Conservation (phyloP, 1,140 invertebrate species). For the Paracyclopina nana region DNA sequence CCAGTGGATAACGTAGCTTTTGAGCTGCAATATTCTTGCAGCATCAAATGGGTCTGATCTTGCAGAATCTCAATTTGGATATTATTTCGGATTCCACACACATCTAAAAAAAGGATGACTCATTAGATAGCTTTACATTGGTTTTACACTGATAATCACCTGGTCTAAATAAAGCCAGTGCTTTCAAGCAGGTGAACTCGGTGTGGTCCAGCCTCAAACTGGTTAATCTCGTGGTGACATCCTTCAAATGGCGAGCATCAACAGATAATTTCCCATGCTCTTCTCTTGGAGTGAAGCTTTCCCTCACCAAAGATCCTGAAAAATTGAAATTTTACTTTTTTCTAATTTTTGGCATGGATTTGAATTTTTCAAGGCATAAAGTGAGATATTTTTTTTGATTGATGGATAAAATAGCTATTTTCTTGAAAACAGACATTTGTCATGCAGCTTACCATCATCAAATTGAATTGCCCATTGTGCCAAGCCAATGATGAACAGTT, state of each 20-base stretch:
- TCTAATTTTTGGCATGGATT: too few species aligned
- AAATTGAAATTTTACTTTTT: too few species aligned
- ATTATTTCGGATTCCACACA: constrained; percentile 37
- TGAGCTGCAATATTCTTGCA: constrained; percentile 25
- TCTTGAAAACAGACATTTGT: too few species aligned
- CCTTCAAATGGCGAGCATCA: constrained; percentile 35
- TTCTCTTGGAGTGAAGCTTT: too few species aligned
- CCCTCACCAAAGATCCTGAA: too few species aligned
- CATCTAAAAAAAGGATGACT: constrained; percentile 32
- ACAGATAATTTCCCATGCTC: too few species aligned
- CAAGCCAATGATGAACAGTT: constrained; percentile 58
- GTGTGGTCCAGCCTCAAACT: constrained; percentile 49
- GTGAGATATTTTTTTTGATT: too few species aligned
- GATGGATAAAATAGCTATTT: not conserved
- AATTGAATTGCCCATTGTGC: constrained; percentile 54
- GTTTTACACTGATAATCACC: constrained; percentile 31
- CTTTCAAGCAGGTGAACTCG: constrained; percentile 63
- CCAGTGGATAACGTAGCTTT: constrained; percentile 25
- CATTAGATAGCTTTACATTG: too few species aligned
- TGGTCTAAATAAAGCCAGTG: constrained; percentile 54
- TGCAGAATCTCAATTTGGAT: constrained; percentile 44
- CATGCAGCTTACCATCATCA: constrained; percentile 40
- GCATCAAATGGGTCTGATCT: constrained; percentile 51
- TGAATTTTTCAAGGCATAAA: too few species aligned
- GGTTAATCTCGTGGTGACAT: constrained; percentile 41